Percentiles rank a stretch among this genome's conserved stretches.
These are phyloP conservation scores for Papio anubis DNA, from an alignment of 2,113 vertebrate species.

Conservation along the genomic window DNA sequence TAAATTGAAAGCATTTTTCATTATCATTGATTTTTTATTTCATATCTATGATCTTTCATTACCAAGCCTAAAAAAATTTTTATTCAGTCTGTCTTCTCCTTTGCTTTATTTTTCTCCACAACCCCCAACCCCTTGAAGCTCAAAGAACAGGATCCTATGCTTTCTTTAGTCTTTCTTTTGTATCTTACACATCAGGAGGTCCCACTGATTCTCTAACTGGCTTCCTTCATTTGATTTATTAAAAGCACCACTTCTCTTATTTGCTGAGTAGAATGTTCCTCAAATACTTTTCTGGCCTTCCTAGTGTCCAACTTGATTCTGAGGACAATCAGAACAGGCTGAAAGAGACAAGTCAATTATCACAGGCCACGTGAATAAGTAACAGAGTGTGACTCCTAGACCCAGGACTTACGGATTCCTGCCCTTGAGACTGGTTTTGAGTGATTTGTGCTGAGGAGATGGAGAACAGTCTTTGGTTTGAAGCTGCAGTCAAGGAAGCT, in stretches of 20 bases:
- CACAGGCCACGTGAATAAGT: not conserved
- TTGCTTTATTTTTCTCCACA: not conserved
- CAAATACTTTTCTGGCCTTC: not conserved
- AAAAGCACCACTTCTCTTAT: slow-evolving; percentile 49
- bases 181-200: not conserved
- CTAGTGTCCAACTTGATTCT: not conserved
- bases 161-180: slow-evolving; percentile 53
- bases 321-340: not conserved
- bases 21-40: slow-evolving; percentile 27
- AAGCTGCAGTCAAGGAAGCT: not conserved
- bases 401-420: not conserved
- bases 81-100: slow-evolving; percentile 41
- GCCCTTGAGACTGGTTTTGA: not conserved
- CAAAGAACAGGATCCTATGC: not conserved
- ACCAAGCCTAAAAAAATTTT: not conserved
- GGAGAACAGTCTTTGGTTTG: not conserved
- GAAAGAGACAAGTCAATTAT: not conserved
- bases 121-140: not conserved
- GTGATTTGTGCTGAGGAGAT: not conserved
- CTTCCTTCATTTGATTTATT: slow-evolving; percentile 53
- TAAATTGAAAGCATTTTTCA: slow-evolving; percentile 48
- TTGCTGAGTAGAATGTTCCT: slow-evolving; percentile 9
- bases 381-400: not conserved
- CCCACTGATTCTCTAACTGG: slow-evolving; percentile 33
- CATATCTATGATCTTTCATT: slow-evolving; percentile 34